Conservation (phyloP, 1,140 invertebrate species). For the Pararge aegeria region DNA sequence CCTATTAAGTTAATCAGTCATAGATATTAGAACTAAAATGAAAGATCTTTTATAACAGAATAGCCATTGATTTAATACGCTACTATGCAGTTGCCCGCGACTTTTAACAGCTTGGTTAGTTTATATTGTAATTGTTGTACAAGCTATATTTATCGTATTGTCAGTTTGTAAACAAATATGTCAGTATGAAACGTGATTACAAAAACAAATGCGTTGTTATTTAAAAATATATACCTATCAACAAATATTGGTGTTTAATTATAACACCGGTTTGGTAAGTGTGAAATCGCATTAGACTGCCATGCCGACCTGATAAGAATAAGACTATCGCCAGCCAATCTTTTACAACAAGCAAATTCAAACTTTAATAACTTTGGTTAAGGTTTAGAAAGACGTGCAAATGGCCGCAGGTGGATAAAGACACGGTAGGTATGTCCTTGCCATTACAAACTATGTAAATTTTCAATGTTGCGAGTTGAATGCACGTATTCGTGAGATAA, state of each 20-base stretch:
- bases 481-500: slow-evolving; percentile 56
- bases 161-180: no score
- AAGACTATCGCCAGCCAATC: background rate
- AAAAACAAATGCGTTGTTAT: no score
- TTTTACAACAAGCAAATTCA: slow-evolving; percentile 10
- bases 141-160: no score
- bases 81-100: no score
- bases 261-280: slow-evolving; percentile 7
- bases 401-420: slow-evolving; percentile 9
- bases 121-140: no score
- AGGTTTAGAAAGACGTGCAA: slow-evolving; percentile 8
- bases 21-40: no score
- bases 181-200: no score
- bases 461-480: slow-evolving; percentile 55
- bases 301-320: no score
- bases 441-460: slow-evolving; percentile 41
- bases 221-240: background rate
- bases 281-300: slow-evolving; percentile 1
- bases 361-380: background rate
- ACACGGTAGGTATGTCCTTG: slow-evolving; percentile 20
- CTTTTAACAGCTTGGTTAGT: no score
- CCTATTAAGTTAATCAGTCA: no score
- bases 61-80: no score
- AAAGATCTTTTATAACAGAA: no score
- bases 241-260: slow-evolving; percentile 9